phyloP scores from a whole-genome alignment of 2,113 vertebrate species.

The Taurulus bubalis region DNA sequence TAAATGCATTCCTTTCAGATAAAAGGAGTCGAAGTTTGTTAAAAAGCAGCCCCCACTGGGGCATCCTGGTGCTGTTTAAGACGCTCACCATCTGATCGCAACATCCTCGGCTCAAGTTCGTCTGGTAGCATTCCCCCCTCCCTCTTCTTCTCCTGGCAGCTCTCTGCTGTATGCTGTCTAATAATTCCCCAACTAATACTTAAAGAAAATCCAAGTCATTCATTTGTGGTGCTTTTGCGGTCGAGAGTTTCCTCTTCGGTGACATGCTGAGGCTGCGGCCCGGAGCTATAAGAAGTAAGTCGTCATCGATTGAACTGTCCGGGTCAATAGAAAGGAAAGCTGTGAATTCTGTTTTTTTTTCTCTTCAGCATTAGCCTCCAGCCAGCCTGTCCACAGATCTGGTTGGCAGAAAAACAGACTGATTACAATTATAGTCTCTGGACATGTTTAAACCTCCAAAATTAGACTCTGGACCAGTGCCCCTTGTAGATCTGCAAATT shows the following conservation, averaged over 20 bases:
- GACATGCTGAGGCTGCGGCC: background rate
- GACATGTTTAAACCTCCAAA: constrained; percentile 20
- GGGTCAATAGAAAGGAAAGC: background rate
- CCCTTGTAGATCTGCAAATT: constrained; percentile 3
- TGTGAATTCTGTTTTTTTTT: constrained; percentile 10
- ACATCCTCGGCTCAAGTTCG: background rate
- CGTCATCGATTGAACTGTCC: constrained; percentile 10
- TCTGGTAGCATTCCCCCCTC: background rate
- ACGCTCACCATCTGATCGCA: background rate
- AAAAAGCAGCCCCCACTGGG: background rate
- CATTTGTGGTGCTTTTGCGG: background rate
- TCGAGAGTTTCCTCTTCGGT: background rate
- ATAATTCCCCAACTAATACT: background rate
- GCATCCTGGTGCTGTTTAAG: background rate
- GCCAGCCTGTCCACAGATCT: constrained; percentile 20
- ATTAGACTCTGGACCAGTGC: constrained; percentile 29
- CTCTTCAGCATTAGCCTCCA: background rate
- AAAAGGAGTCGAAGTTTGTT: too few relatives aligned
- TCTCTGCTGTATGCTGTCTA: background rate
- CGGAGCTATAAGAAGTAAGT: background rate
- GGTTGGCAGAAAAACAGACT: constrained; percentile 19
- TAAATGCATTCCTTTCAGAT: too few relatives aligned
- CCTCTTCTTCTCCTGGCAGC: background rate
- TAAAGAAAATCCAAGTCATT: background rate
- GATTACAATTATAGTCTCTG: constrained; percentile 33